Evolutionary conservation across 2,888 invertebrate genomes (phyloP), one percentile per base, ranked within the genome.

Genomic region (Gymnocheta viridis): DNA sequence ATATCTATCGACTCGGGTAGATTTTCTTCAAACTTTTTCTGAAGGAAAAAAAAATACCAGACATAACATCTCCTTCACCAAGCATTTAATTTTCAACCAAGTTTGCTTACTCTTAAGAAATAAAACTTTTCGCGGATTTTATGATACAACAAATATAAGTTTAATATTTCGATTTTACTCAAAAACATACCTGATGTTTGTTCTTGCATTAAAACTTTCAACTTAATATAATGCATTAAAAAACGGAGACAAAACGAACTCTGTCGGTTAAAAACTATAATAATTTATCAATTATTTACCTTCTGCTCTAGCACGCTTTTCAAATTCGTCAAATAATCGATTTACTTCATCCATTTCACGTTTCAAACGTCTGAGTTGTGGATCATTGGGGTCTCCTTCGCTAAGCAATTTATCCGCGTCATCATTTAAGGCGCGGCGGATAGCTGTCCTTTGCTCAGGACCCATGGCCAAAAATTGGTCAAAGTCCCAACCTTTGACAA

Each of bases 271-370:
- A 22, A 56, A 29, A 4, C 4, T 7, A 9, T 7, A 14, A 38
- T 12, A 51, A 67, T 38, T 14, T 27, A 29, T 12, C 4, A 12
- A 47, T 17, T 66, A 86, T 92, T 91, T 89, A 95, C 95, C 95
- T 93, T 97, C 97, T 85, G 96, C 96, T 81, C 96, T 93, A 5
- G 98, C 98, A 35, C 97, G 94, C 82, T 96, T 94, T 90, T 98
- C 98, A 89, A 98, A 97, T 90, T 98, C 97, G 90, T 98, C 97
- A 91, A 98, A 98, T 77, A 98, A 93, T 82, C 97, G 93, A 92
- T 98, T 98, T 87, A 98, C 98, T 91, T 98, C 98, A 86, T 97
- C 97, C 94, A 99, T 98, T 93, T 99, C 99, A 14, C 98, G 94
- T 81, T 96, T 93, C 87, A 99, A 93, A 69, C 98, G 93, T 82